These are phyloP conservation scores for Oplegnathus fasciatus DNA, from an alignment of 2,113 vertebrate species.

Conservation along the genomic window DNA sequence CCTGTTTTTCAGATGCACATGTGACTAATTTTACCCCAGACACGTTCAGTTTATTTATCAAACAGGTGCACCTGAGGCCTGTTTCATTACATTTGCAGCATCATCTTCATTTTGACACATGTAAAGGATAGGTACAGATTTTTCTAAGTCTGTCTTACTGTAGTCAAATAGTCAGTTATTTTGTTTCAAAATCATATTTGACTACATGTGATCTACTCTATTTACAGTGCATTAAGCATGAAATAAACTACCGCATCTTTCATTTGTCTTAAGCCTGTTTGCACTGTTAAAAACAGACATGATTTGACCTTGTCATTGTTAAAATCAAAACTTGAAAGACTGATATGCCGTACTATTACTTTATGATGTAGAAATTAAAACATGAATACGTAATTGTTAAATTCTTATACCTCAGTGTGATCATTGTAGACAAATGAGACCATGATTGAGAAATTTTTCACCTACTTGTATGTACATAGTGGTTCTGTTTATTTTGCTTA, in stretches of 20 bases:
- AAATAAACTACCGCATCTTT: constrained; percentile 12
- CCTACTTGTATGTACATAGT: too few species aligned
- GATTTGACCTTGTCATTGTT: neutral
- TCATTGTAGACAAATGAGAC: constrained; percentile 14
- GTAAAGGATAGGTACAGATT: too few species aligned
- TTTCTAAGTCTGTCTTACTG: too few species aligned
- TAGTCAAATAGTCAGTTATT: neutral
- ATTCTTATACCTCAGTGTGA: neutral
- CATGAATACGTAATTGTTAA: neutral
- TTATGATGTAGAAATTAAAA: neutral
- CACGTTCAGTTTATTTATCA: too few species aligned
- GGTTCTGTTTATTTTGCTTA: too few species aligned
- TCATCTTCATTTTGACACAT: too few species aligned
- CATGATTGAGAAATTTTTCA: constrained; percentile 7
- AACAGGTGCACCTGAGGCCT: too few species aligned
- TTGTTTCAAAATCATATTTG: constrained; percentile 3
- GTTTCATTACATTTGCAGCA: too few species aligned
- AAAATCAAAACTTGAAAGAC: too few species aligned
- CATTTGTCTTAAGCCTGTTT: neutral
- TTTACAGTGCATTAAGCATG: neutral
- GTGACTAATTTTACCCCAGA: too few species aligned
- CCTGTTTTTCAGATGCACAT: too few species aligned
- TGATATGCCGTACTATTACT: neutral
- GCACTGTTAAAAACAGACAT: neutral
- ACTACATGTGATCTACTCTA: neutral